These are phyloP conservation scores for Murina feae DNA, from an alignment of 2,113 vertebrate species.

Conservation along the genomic window DNA sequence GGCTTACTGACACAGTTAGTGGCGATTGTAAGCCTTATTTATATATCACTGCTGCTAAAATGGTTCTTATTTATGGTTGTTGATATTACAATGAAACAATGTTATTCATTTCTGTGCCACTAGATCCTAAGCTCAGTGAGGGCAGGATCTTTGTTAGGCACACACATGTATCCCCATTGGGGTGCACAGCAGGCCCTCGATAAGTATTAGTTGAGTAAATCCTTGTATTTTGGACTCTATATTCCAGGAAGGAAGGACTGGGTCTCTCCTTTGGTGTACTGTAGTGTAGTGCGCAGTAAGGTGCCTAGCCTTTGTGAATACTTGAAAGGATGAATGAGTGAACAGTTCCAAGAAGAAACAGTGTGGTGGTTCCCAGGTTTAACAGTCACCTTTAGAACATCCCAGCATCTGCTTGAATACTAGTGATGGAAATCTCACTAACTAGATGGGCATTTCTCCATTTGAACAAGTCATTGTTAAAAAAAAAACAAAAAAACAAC, in stretches of 20 bases:
- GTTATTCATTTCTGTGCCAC: too few species aligned
- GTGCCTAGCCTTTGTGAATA: background rate
- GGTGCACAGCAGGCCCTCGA: too few species aligned
- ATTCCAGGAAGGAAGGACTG: background rate
- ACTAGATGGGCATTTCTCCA: background rate
- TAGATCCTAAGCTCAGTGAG: too few species aligned
- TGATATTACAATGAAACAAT: too few species aligned
- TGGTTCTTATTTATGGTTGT: too few species aligned
- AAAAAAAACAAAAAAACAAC: too few species aligned
- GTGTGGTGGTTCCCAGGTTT: background rate
- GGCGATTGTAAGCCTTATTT: too few species aligned
- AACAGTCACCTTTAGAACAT: background rate
- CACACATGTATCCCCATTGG: too few species aligned
- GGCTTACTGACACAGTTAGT: too few species aligned
- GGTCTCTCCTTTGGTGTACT: background rate
- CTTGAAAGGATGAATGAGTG: background rate
- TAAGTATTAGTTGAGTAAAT: background rate
- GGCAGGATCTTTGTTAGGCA: too few species aligned
- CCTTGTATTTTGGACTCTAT: background rate
- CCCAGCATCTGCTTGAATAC: background rate
- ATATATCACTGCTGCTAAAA: too few species aligned
- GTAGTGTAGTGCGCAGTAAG: accelerated
- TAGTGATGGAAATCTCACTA: background rate
- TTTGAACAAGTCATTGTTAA: conserved; percentile 19
- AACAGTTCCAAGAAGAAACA: background rate